Evolutionary conservation across 2,797 vertebrate genomes (phyloP), one percentile per base, ranked within the genome.

Genomic region (Centroberyx gerrardi): DNA sequence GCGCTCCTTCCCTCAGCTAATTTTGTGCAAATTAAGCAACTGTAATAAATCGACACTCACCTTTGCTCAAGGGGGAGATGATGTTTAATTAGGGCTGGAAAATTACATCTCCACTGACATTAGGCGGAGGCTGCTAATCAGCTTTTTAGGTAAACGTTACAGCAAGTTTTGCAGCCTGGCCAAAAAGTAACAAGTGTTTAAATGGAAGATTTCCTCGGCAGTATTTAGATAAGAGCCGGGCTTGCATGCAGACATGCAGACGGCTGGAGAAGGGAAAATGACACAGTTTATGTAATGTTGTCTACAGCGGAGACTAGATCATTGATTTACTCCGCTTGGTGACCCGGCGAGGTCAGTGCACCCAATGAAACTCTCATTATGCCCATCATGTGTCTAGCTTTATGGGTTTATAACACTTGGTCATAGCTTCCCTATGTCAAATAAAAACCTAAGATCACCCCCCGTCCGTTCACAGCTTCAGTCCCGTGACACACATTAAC

Each of bases 291-390:
- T 56, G 65, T 69, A 75, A 80, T 53, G 62, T 65, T 64, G 65
- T 80, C 71, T 18, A 51, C 74, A 62, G 29, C 81, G 80, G 75
- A 64, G 74, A 62, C 74, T 6, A 3, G 0, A 13, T 54, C 55
- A 83, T 82, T 86, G 86, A 88, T 90, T 81, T 81, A 63, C 13
- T 81, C 42, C 27, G 55, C 61, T 5, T 55, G 56, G 18, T 58
- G 76, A 55, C 49, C 78, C 59, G 0, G 29, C 33, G 74, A 74
- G 79, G 76, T 48, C 76, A 42, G 17, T 4, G 1, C 38, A 3
- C 46, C 44, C 38, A n/a, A 53, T 28, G 38, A 68, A 68, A 36
- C 14, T 15, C 29, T 52, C 48, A 52, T 52, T 38, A 36, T 60
- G 51, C 51, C 65, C 61, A 1, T 42, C 48, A 0, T 61, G 60